Evolutionary conservation across 2,888 invertebrate species (phyloP).

Genomic region (Conops quadrifasciatus): DNA sequence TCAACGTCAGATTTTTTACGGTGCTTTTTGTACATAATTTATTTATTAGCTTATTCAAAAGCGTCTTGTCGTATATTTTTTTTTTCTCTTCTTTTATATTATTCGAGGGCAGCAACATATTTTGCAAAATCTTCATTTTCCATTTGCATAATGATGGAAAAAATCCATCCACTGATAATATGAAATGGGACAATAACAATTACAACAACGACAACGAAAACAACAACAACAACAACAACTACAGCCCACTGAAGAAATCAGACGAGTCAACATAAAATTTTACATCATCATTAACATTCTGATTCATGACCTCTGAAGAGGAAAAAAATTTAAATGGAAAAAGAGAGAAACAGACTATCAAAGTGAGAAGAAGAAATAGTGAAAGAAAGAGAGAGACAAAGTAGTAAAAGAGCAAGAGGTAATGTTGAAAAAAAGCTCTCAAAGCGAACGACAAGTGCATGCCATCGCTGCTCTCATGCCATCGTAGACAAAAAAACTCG

Average conservation of each 20-base stretch:
- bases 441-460: too few species aligned
- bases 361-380: background rate
- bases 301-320: conserved; percentile 1
- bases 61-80: too few species aligned
- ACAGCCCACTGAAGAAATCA: background rate
- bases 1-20: too few species aligned
- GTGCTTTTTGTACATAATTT: too few species aligned
- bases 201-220: background rate
- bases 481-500: background rate
- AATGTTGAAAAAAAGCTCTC: background rate
- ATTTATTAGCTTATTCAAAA: too few species aligned
- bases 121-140: too few species aligned
- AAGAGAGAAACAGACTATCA: background rate
- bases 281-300: conserved; percentile 30
- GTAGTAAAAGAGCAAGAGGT: background rate
- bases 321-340: background rate
- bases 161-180: too few species aligned
- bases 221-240: background rate
- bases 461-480: too few species aligned
- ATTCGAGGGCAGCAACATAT: too few species aligned
- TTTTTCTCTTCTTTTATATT: too few species aligned
- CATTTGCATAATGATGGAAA: too few species aligned
- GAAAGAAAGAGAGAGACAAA: background rate
- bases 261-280: conserved; percentile 10
- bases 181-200: too few species aligned